A percentile compares a stretch with the other conserved stretches of the same genome.
These are phyloP conservation scores for Peromyscus polionotus DNA, from an alignment of 2,113 vertebrate species.

Conservation along the genomic window DNA sequence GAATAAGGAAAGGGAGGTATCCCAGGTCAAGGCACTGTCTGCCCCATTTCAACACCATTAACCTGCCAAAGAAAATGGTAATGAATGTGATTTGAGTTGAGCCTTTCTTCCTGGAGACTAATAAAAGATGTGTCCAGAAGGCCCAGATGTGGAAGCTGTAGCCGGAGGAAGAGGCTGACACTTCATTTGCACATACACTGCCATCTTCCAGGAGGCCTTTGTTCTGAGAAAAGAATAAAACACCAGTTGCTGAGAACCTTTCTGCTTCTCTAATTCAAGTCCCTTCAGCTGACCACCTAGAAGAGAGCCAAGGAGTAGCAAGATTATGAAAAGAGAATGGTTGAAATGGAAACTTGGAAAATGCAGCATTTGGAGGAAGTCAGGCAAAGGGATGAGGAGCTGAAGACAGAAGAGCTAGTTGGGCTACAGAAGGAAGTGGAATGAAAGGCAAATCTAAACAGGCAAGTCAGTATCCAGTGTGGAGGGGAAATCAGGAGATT, in stretches of 20 bases:
- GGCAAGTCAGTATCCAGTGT: conserved; percentile 91
- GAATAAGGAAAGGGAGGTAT: conserved; percentile 91
- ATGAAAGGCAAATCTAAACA: conserved; percentile 94
- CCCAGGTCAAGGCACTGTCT: conserved; percentile 94
- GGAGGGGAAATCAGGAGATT: conserved; percentile 91
- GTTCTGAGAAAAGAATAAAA: conserved; percentile 92
- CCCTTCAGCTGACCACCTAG: conserved; percentile 94
- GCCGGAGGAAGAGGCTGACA: conserved; percentile 91
- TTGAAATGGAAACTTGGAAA: conserved; percentile 84
- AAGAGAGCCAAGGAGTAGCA: conserved; percentile 92
- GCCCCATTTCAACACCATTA: conserved; percentile 91
- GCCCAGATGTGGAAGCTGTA: conserved; percentile 90
- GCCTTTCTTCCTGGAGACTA: conserved; percentile 92
- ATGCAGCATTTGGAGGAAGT: conserved; percentile 84
- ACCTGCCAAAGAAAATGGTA: conserved; percentile 94
- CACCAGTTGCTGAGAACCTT: conserved; percentile 86
- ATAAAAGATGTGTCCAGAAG: conserved; percentile 91
- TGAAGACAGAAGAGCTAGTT: conserved; percentile 88
- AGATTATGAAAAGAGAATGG: conserved; percentile 89
- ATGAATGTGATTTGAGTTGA: conserved; percentile 90
- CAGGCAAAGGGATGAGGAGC: conserved; percentile 86
- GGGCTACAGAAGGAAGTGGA: conserved; percentile 93
- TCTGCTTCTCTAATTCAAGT: conserved; percentile 90
- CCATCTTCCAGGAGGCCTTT: conserved; percentile 93
- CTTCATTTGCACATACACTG: conserved; percentile 92